Base-by-base conservation (phyloP, 2,113 vertebrate species). In the Phylloscopus trochiloides region DNA sequence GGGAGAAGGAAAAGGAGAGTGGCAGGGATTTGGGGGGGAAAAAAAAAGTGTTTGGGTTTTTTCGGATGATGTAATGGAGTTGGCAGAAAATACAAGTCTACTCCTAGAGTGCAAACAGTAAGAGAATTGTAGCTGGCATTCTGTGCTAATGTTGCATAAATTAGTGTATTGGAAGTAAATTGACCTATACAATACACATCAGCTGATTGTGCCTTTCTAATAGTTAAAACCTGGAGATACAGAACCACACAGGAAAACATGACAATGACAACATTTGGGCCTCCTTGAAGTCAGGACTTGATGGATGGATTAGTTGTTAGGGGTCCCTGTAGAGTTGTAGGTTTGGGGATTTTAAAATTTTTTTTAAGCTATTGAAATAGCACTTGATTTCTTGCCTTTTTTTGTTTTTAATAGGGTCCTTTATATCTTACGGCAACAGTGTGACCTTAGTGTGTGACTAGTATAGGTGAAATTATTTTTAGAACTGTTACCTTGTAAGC, bases 1-100 rank as follows among this genome's bases (percentile, higher is more conserved):
- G 38, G 81, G 68, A 79, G 68, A 66, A 81, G 78, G 80, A 17
- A 65, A 42, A 61, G 61, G 15, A 93, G 86, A 77, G 70, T 3
- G 75, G 34, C 78, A 22, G 63, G 43, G 82, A 31, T 55, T 31
- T 24, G 28, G 9, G 34, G n/a, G 12, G 17, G 12, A 36, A 26
- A 6, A 26, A 88, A 58, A 59, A 91, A 94, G 94, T 97, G 95
- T 98, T 98, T 98, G 97, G 90, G 94, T 93, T 97, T 97, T 94
- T 97, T 97, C 47, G 70, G 95, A 92, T 98, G 97, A 97, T 97
- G 97, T 97, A 96, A 98, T 98, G 97, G 96, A 97, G 89, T 96
- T 98, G 98, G 97, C 97, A 97, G 97, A 97, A 98, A 97, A 97
- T 93, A 73, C 93, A 71, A 96, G 95, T 96, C 95, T 96, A 82